phyloP scores from a whole-genome alignment of 1,140 invertebrate genomes.

The Drosophila insularis region DNA sequence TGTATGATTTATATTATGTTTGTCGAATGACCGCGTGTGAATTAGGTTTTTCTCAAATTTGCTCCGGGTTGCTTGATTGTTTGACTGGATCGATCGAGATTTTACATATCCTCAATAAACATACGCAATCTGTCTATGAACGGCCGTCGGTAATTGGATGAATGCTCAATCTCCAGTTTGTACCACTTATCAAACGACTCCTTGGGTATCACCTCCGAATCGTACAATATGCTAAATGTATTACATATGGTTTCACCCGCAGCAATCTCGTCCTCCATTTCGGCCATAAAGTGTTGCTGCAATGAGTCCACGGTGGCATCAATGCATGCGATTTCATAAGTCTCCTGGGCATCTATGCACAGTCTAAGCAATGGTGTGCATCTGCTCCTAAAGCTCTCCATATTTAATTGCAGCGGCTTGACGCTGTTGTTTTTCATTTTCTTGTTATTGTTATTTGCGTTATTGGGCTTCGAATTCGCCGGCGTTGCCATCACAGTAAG shows the following conservation, averaged over 20 bases:
- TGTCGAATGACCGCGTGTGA: conserved; percentile 29
- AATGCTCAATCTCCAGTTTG: conserved; percentile 52
- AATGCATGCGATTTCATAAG: conserved; percentile 65
- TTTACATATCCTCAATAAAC: conserved; percentile 62
- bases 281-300: conserved; percentile 58
- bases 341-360: conserved; percentile 69
- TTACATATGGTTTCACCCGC: conserved; percentile 65
- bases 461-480: conserved; percentile 12
- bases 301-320: conserved; percentile 64
- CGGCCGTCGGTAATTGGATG: conserved; percentile 25
- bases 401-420: conserved; percentile 52
- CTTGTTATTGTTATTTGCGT: conserved; percentile 37
- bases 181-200: conserved; percentile 73
- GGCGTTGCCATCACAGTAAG: conserved; percentile 54
- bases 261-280: conserved; percentile 57
- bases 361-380: conserved; percentile 63
- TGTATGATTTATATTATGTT: background rate
- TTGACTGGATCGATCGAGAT: background rate
- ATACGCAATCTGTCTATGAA: conserved; percentile 51
- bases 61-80: conserved; percentile 26
- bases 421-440: conserved; percentile 16
- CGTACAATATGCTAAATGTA: conserved; percentile 59
- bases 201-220: conserved; percentile 67
- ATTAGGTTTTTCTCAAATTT: conserved; percentile 11
- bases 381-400: conserved; percentile 51